Evolutionary conservation across 2,797 vertebrate species (phyloP), one percentile per base, ranked within the genome.

Genomic region (Buphagus erythrorhynchus): DNA sequence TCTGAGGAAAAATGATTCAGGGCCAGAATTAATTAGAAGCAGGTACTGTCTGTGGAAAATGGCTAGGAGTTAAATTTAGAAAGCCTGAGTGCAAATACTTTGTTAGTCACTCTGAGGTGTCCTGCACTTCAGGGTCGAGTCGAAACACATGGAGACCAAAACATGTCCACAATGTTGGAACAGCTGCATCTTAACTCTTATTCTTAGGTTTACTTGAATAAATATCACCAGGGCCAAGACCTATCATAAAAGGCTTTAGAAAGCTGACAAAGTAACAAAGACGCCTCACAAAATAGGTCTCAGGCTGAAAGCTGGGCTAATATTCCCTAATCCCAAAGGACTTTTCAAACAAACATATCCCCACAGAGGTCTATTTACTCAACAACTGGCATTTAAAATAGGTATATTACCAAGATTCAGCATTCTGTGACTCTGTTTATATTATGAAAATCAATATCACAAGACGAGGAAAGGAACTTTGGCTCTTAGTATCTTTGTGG

Each of bases 201-300:
- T 94, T 88, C 95, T 88, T 90, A 94, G 90, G 69, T 95, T 96
- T 95, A 85, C 90, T 96, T 96, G 96, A 96, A 96, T 95, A 97
- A 97, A 97, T 95, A 97, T 93, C 88, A 81, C 74, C 69, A 89
- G 91, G 68, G 78, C 93, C 95, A 96, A 95, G 86, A 89, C 83
- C 85, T 86, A 94, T 97, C 96, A 97, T 97, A 97, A 97, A 97
- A 78, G 92, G 90, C 95, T 97, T 97, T 96, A 95, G 90, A 94
- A 96, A 95, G 90, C 97, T 97, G 96, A 95, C 95, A 87, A 95
- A 94, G 93, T 94, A 97, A 97, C 96, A 97, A 97, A 97, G 96
- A 93, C 72, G 0, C 93, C 88, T 96, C 96, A 96, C 96, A 97
- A 94, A 97, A 93, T 45, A 91, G 92, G 91, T 91, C 96, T 87